phyloP scores from a whole-genome alignment of 2,888 invertebrate species.

The Protodeltote pygarga region DNA sequence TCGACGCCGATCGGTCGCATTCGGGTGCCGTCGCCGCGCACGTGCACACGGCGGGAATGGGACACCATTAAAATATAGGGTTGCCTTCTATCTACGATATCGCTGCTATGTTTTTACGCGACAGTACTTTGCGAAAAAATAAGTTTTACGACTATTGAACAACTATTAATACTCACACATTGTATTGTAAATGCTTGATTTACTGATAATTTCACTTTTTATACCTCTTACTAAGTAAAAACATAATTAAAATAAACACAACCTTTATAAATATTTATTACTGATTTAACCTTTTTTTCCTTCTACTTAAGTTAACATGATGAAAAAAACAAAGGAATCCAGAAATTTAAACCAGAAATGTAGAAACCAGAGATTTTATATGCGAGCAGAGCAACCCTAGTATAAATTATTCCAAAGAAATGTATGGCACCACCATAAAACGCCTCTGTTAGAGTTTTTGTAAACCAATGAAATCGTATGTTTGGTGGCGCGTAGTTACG shows the following conservation, averaged over 20 bases:
- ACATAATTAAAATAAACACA: not conserved
- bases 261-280: not conserved
- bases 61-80: constrained; percentile 62
- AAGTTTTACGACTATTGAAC: constrained; percentile 51
- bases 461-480: constrained; percentile 51
- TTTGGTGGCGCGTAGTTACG: constrained; percentile 38
- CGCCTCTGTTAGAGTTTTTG: constrained; percentile 38
- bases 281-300: too few relatives aligned
- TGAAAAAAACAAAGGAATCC: too few relatives aligned
- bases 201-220: constrained; percentile 4
- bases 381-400: constrained; percentile 20
- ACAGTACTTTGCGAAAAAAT: constrained; percentile 42
- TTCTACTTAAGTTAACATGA: too few relatives aligned
- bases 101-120: constrained; percentile 44
- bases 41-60: constrained; percentile 74
- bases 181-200: constrained; percentile 28
- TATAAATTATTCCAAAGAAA: constrained; percentile 30
- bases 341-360: not conserved
- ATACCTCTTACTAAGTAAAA: not conserved
- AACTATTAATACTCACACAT: constrained; percentile 42
- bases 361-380: constrained; percentile 11
- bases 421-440: constrained; percentile 33
- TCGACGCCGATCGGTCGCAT: constrained; percentile 73
- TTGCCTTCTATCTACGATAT: constrained; percentile 56
- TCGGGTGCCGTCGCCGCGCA: constrained; percentile 79